phyloP scores from a whole-genome alignment of 2,888 invertebrate species.

The Tachystola acroxantha region DNA sequence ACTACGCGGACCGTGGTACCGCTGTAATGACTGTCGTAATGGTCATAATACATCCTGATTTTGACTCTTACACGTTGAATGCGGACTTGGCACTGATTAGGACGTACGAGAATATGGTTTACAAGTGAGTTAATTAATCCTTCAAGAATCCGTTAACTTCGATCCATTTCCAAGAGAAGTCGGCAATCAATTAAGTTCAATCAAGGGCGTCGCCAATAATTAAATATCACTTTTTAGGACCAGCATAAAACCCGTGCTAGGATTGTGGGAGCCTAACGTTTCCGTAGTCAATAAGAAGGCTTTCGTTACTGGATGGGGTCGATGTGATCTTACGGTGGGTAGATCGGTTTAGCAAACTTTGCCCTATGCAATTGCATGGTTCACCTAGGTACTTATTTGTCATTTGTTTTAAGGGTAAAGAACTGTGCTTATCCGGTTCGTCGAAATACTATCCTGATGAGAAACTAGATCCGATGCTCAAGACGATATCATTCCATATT shows the following conservation, averaged over 20 bases:
- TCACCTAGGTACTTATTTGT: too few relatives aligned
- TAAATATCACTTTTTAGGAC: too few relatives aligned
- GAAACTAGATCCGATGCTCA: conserved; percentile 52
- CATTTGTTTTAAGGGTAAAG: conserved; percentile 46
- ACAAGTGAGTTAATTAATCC: conserved; percentile 37
- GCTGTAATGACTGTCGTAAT: conserved; percentile 37
- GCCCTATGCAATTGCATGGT: too few relatives aligned
- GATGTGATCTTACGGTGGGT: conserved; percentile 55
- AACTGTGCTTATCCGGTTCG: conserved; percentile 52
- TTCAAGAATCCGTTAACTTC: too few relatives aligned
- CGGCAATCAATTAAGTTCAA: too few relatives aligned
- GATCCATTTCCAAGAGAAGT: too few relatives aligned
- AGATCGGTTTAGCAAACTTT: too few relatives aligned
- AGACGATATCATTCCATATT: conserved; percentile 35
- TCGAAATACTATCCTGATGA: conserved; percentile 43
- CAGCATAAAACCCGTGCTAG: conserved; percentile 22
- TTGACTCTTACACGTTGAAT: conserved; percentile 38
- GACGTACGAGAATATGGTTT: conserved; percentile 35
- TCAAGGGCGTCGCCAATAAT: too few relatives aligned
- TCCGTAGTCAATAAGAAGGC: conserved; percentile 18
- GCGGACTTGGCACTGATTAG: conserved; percentile 48
- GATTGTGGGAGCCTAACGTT: not conserved
- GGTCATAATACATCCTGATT: conserved; percentile 40
- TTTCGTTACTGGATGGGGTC: conserved; percentile 64
- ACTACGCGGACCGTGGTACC: conserved; percentile 56